Evolutionary conservation across 2,888 invertebrate genomes (phyloP).

Genomic region (Protodeltote pygarga): DNA sequence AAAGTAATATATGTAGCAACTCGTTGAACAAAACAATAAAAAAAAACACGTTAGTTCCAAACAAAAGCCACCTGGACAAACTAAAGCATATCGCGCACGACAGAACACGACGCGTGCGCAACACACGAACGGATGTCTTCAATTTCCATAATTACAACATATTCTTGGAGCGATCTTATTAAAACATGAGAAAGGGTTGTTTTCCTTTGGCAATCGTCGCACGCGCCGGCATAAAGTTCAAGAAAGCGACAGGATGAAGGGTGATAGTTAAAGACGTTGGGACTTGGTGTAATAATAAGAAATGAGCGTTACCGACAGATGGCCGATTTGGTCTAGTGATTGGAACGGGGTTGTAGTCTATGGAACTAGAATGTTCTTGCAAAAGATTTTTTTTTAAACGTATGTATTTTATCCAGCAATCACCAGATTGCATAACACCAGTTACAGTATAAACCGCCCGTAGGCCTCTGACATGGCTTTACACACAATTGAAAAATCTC

Average conservation of each 20-base stretch:
- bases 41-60: constrained; percentile 26
- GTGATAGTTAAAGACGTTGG: constrained; percentile 71
- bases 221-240: constrained; percentile 70
- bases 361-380: no score
- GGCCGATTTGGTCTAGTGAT: constrained; percentile 37
- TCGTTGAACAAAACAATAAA: no score
- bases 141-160: constrained; percentile 67
- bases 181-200: constrained; percentile 1
- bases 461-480: no score
- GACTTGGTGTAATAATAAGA: constrained; percentile 35
- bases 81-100: constrained; percentile 58
- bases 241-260: constrained; percentile 77
- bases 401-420: no score
- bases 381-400: no score
- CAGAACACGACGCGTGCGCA: constrained; percentile 69
- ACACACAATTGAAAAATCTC: no score
- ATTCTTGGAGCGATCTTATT: constrained; percentile 25
- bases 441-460: no score
- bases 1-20: no score
- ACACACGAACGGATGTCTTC: constrained; percentile 81
- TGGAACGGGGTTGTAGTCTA: constrained; percentile 9
- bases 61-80: constrained; percentile 62
- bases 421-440: no score
- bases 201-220: constrained; percentile 35
- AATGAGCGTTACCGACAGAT: constrained; percentile 38